Base-by-base conservation (phyloP, 1,140 invertebrate genomes). In the Mya arenaria region DNA sequence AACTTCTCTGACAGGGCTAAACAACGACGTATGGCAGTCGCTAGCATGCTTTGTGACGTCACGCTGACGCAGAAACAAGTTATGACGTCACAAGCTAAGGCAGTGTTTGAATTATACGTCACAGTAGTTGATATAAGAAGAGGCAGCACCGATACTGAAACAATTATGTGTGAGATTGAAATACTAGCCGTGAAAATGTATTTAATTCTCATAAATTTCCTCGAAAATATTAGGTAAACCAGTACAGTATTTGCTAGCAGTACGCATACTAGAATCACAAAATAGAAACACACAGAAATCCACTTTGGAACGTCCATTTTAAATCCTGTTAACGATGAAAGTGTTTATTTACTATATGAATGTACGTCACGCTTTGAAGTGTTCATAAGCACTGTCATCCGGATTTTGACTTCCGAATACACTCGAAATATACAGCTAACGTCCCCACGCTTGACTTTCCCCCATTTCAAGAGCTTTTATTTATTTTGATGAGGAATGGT, bases 151-250 rank as follows among this genome's bases (percentile, higher is more conserved):
- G 39, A 8, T 2, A 65, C 17, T 41, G 41, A 66, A n/a, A 78
- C 28, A 17, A 78, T 66, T 28, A 78, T 66, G 44, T 65, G 60
- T 36, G 63, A 34, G 10, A 78, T 56, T 15, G 74, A 66, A 10
- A 78, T 78, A 32, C 60, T 78, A 0, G 48, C 63, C 8, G 63
- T 68, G 39, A 78, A 66, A 56, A 78, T 66, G 25, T 75, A 75
- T 34, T 75, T 75, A 15, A 52, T 52, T 28, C 39, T 75, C 56
- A 75, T 41, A 37, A 37, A 75, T 32, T 75, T 58, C 19, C 72
- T 56, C 4, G 72, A 62, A n/a, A 62, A 48, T 13, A 75, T 10
- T 44, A 75, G 48, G 48, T 75, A 75, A 37, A 23, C 44, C 23
- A 75, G 63, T 41, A 75, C 19, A 1, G 63, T 0, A 30, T 75